Evolutionary conservation across 2,888 invertebrate genomes (phyloP), one percentile per base, ranked within the genome.

Genomic region (Cancer borealis): DNA sequence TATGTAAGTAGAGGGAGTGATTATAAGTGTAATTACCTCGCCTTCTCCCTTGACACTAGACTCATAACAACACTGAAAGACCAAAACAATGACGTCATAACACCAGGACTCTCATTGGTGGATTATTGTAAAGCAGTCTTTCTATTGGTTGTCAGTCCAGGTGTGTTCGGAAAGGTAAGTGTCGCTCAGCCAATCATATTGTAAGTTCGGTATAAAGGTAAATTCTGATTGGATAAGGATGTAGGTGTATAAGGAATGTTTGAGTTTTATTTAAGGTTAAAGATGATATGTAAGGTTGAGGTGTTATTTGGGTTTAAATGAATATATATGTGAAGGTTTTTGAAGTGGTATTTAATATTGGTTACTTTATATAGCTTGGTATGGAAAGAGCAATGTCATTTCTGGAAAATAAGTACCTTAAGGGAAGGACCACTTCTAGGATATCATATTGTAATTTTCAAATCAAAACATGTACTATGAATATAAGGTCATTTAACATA

Each of bases 1-100:
- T n/a, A 84, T 17, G 4, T 30, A 39, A 39, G 39, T 10, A 39
- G 39, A 30, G 84, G 14, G 14, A 84, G 39, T 3, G 14, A 73
- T 73, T 10, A 10, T 10, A 26, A 26, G 73, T 26, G n/a, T 73
- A 73, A 73, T n/a, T 73, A 73, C 73, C 73, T 73, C 73, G 73
- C 73, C 73, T 73, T 73, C 73, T 73, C 84, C 10, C 12, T 54
- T 17, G 39, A 30, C 84, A 84, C 30, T 3, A 84, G 39, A 84
- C 39, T 73, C 84, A 84, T 39, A 84, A 84, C 84, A 84, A 39
- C 84, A 39, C 39, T 39, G 39, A 39, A n/a, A 84, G 84, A 84
- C 84, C 84, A 84, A 84, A 84, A 84, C 84, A 84, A 84, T 84
- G 84, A 84, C 84, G 84, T 84, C 84, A 84, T 84, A 17, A 30